A percentile compares a stretch with the other conserved stretches of the same genome.
Evolutionary conservation across 2,113 vertebrate species (phyloP).

Genomic region (Toxotes chatareus): DNA sequence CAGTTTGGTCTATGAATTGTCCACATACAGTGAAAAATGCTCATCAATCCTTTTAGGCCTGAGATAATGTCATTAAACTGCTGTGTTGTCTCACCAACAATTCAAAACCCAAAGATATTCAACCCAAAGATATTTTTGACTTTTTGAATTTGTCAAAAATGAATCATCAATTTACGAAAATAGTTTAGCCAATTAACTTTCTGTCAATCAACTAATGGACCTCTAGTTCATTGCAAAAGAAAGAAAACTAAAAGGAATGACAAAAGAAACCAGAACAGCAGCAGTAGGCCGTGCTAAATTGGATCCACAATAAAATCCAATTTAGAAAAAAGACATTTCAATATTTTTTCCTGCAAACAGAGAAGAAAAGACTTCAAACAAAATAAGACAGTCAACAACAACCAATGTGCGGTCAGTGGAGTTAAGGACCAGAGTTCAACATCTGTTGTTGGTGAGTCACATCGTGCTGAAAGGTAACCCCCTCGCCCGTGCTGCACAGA

Average conservation of each 20-base stretch:
- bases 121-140: neutral
- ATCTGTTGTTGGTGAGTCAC: constrained; percentile 45
- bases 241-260: neutral
- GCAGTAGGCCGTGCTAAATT: too few species aligned
- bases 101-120: neutral
- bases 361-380: neutral
- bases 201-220: too few species aligned
- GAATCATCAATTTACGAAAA: neutral
- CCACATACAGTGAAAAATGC: too few species aligned
- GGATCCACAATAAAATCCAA: neutral
- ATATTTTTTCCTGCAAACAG: neutral
- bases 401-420: neutral
- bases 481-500: neutral
- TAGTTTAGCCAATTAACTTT: neutral
- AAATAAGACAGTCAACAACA: neutral
- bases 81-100: neutral
- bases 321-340: neutral
- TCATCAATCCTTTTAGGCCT: too few species aligned
- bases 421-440: constrained; percentile 8
- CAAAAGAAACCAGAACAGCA: neutral
- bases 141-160: too few species aligned
- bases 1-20: neutral
- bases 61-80: neutral
- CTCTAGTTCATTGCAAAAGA: neutral
- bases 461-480: constrained; percentile 12